phyloP scores from a whole-genome alignment of 2,113 vertebrate genomes.

The Sorex araneus region DNA sequence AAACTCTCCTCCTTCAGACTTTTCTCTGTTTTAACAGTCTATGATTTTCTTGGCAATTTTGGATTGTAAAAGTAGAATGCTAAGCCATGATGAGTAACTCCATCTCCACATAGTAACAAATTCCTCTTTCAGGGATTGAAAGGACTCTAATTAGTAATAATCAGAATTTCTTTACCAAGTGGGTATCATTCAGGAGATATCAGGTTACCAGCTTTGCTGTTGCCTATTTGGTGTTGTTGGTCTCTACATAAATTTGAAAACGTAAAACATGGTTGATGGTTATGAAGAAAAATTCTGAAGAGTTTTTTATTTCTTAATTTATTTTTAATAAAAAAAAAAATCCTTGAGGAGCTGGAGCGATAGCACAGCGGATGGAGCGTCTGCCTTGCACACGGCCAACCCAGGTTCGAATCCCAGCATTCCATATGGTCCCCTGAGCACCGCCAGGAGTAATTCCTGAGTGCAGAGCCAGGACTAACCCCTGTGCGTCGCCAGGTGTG shows the following conservation, averaged over 20 bases:
- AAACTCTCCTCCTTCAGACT: slow-evolving; percentile 44
- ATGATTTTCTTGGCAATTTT: slow-evolving; percentile 60
- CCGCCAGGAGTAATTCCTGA: too few species aligned
- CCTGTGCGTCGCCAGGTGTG: too few species aligned
- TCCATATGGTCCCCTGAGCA: too few species aligned
- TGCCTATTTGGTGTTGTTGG: not conserved
- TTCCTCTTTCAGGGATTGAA: not conserved
- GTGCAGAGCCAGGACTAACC: too few species aligned
- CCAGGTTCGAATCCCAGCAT: too few species aligned
- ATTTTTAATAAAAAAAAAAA: too few species aligned
- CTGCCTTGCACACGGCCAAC: too few species aligned
- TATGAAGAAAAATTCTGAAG: not conserved
- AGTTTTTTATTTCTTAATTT: not conserved
- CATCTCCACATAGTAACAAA: slow-evolving; percentile 1
- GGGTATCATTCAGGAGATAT: not conserved
- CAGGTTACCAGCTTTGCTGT: not conserved
- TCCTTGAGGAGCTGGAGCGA: too few species aligned
- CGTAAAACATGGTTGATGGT: not conserved
- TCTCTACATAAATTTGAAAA: slow-evolving; percentile 3
- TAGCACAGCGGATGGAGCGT: too few species aligned
- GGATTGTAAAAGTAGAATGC: slow-evolving; percentile 18
- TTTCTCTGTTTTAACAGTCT: slow-evolving; percentile 30
- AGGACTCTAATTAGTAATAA: not conserved
- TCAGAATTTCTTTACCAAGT: not conserved
- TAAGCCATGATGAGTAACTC: slow-evolving; percentile 37